phyloP scores from a whole-genome alignment of 2,888 invertebrate genomes.

The Morinoia aosen region DNA sequence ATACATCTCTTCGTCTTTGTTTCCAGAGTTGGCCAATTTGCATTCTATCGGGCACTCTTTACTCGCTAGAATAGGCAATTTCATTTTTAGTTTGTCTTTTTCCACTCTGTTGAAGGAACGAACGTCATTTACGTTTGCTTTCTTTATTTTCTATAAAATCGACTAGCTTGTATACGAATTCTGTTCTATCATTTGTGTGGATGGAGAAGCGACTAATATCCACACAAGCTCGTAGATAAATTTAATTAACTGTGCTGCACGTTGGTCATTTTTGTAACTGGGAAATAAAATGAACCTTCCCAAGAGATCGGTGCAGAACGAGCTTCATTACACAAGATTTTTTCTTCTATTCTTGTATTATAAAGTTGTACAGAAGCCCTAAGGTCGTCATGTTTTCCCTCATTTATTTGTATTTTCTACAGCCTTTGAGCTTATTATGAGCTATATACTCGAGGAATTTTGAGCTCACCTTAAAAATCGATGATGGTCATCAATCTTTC shows the following conservation, averaged over 20 bases:
- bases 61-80: no score
- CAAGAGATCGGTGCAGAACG: background rate
- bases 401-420: background rate
- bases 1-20: background rate
- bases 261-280: background rate
- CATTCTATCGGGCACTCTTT: no score
- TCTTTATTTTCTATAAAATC: no score
- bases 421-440: background rate
- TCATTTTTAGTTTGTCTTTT: no score
- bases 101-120: no score
- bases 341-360: background rate
- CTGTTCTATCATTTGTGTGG: no score
- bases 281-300: no score
- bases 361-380: background rate
- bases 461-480: constrained; percentile 9
- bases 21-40: background rate
- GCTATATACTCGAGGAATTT: background rate
- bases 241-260: background rate
- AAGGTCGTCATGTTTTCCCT: background rate
- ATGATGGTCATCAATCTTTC: background rate
- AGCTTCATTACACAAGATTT: background rate
- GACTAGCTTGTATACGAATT: no score
- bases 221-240: no score
- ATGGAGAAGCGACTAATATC: no score
- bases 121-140: no score